Conservation (phyloP, 1,140 invertebrate genomes). For the Caenorhabditis elegans region DNA sequence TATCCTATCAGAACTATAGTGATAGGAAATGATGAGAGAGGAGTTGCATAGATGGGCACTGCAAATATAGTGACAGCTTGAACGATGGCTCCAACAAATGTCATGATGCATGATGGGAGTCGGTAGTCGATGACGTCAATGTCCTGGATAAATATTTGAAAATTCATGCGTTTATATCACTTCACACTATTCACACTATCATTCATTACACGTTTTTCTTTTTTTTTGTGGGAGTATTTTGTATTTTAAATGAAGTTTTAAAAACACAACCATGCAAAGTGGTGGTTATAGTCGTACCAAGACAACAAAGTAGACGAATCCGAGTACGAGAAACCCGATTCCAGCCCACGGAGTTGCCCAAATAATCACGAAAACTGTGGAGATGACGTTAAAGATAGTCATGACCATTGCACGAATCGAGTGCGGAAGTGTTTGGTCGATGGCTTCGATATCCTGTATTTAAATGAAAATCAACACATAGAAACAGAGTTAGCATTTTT, state of each 20-base stretch:
- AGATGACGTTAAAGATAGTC: conserved; percentile 30
- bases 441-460: conserved; percentile 41
- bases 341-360: conserved; percentile 35
- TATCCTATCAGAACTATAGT: conserved; percentile 45
- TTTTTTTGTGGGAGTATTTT: too few relatives aligned
- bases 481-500: background rate
- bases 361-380: conserved; percentile 37
- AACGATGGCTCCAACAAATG: conserved; percentile 47
- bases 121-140: conserved; percentile 52
- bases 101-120: conserved; percentile 49
- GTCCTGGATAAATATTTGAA: conserved; percentile 41
- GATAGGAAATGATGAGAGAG: conserved; percentile 32
- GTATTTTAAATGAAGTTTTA: too few relatives aligned
- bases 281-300: too few relatives aligned
- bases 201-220: too few relatives aligned
- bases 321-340: background rate
- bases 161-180: background rate
- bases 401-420: conserved; percentile 28
- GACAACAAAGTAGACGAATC: conserved; percentile 35
- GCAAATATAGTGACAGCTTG: conserved; percentile 52
- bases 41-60: conserved; percentile 56
- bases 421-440: conserved; percentile 32
- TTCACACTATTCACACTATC: background rate
- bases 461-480: background rate
- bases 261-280: too few relatives aligned